phyloP scores from a whole-genome alignment of 1,140 invertebrate genomes.

The Drosophila biarmipes region DNA sequence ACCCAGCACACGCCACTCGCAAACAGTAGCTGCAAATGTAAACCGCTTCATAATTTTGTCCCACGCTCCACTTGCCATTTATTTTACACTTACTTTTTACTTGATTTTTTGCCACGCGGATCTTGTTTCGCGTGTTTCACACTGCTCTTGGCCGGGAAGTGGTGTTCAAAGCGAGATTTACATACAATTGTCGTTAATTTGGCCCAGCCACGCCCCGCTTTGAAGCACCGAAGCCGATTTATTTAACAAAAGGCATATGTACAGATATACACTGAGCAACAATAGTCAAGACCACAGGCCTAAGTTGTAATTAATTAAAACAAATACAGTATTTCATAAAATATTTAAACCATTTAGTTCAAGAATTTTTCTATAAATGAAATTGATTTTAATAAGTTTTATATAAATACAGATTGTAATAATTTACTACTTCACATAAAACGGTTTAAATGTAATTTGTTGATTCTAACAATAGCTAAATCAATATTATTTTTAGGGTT shows the following conservation, averaged over 20 bases:
- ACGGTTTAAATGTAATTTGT: no score
- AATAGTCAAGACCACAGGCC: no score
- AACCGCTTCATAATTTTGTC: slow-evolving; percentile 43
- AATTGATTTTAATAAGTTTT: no score
- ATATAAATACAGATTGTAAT: no score
- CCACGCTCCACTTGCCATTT: slow-evolving; percentile 29
- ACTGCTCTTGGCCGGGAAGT: slow-evolving; percentile 54
- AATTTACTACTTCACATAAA: no score
- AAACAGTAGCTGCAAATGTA: slow-evolving; percentile 60
- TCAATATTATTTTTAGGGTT: no score
- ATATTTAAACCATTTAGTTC: no score
- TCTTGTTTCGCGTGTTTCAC: slow-evolving; percentile 50
- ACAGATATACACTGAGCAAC: slow-evolving; percentile 13
- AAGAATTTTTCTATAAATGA: no score
- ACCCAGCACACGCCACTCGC: slow-evolving; percentile 18
- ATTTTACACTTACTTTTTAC: slow-evolving; percentile 26
- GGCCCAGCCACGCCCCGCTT: slow-evolving; percentile 27
- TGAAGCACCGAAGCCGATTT: slow-evolving; percentile 5
- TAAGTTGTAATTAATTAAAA: no score
- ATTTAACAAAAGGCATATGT: slow-evolving; percentile 3
- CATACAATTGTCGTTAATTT: slow-evolving; percentile 79
- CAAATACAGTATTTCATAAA: no score
- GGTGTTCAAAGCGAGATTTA: slow-evolving; percentile 57
- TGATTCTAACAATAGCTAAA: no score
- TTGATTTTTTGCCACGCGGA: slow-evolving; percentile 33